Conservation (phyloP, 2,888 invertebrate genomes). For the Lymantria dispar region DNA sequence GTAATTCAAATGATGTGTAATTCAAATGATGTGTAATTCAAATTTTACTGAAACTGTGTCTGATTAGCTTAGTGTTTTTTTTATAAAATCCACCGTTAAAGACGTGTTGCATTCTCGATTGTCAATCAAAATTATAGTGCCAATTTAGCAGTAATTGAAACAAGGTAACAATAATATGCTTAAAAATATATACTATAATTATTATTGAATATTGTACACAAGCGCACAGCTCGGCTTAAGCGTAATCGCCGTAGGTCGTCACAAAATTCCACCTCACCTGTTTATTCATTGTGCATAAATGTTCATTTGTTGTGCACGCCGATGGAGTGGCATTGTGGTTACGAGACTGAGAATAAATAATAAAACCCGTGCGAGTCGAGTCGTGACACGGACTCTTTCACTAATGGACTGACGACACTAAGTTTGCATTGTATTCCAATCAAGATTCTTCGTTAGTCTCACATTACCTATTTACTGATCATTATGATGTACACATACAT, state of each 20-base stretch:
- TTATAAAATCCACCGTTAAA: no score
- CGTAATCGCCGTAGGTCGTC: constrained; percentile 27
- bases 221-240: constrained; percentile 25
- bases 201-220: no score
- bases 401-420: constrained; percentile 72
- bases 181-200: no score
- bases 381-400: constrained; percentile 78
- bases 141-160: no score
- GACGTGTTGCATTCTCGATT: no score
- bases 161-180: no score
- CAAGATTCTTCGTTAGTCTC: constrained; percentile 71
- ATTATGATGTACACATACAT: constrained; percentile 35
- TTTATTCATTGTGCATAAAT: constrained; percentile 55
- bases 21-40: no score
- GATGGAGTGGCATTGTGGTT: constrained; percentile 53
- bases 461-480: constrained; percentile 61
- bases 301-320: constrained; percentile 61
- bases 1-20: no score
- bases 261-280: constrained; percentile 41
- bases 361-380: constrained; percentile 64
- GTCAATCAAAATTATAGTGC: no score
- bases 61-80: no score
- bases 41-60: no score
- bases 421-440: constrained; percentile 67
- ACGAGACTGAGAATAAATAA: constrained; percentile 72